Conservation (phyloP, 1,140 invertebrate genomes). For the Drosophila parvula region DNA sequence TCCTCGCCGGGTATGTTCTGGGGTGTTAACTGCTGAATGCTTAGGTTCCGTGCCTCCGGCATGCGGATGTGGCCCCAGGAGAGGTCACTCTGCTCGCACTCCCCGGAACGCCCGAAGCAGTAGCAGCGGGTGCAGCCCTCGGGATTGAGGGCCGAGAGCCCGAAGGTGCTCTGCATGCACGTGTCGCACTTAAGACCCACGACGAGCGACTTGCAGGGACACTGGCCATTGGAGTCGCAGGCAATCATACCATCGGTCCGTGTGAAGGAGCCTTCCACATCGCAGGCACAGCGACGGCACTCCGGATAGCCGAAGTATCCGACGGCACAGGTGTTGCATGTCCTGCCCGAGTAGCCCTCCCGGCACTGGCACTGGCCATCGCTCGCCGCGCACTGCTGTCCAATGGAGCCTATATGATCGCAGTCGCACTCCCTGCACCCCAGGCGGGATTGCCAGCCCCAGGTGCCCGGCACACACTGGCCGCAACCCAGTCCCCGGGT, state of each 20-base stretch:
- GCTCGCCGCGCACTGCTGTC: slow-evolving; percentile 89
- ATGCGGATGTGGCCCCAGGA: slow-evolving; percentile 90
- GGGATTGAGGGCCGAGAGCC: slow-evolving; percentile 88
- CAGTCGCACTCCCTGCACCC: slow-evolving; percentile 94
- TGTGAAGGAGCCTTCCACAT: slow-evolving; percentile 88
- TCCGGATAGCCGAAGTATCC: slow-evolving; percentile 96
- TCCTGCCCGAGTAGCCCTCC: slow-evolving; percentile 90
- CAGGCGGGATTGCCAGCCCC: slow-evolving; percentile 88
- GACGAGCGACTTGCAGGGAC: slow-evolving; percentile 90
- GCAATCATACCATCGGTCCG: slow-evolving; percentile 88
- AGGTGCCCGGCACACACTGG: slow-evolving; percentile 90
- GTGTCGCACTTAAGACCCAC: slow-evolving; percentile 91
- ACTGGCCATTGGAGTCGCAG: slow-evolving; percentile 91
- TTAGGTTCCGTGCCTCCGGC: slow-evolving; percentile 86
- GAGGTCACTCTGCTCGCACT: slow-evolving; percentile 91
- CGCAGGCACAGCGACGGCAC: slow-evolving; percentile 93
- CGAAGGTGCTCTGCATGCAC: slow-evolving; percentile 94
- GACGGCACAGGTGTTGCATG: slow-evolving; percentile 91
- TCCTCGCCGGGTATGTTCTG: slow-evolving; percentile 60
- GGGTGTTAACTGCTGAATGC: slow-evolving; percentile 84
- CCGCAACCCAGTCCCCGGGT: slow-evolving; percentile 92
- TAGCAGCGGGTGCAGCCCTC: slow-evolving; percentile 95
- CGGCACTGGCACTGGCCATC: slow-evolving; percentile 93
- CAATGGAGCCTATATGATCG: slow-evolving; percentile 88
- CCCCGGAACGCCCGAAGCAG: slow-evolving; percentile 92